A percentile compares a stretch with the other conserved stretches of the same genome.
Evolutionary conservation across 2,888 invertebrate species (phyloP).

Genomic region (Andricus curvator): DNA sequence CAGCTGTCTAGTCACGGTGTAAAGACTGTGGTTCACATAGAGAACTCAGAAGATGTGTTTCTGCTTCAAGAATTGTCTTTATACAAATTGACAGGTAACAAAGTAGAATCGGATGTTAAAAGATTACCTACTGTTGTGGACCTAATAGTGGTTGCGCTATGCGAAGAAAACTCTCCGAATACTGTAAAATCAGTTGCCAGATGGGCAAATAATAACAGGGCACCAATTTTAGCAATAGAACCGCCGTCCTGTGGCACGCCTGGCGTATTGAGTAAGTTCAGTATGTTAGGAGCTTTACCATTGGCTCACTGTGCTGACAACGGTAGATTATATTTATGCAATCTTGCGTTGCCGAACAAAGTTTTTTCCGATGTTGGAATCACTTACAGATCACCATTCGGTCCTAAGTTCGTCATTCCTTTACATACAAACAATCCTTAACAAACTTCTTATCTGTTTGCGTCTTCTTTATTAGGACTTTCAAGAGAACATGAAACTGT

Average conservation of each 20-base stretch:
- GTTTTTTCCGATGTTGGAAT: constrained; percentile 88
- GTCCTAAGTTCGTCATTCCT: constrained; percentile 89
- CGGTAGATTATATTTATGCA: constrained; percentile 90
- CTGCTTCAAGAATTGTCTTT: constrained; percentile 84
- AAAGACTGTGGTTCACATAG: constrained; percentile 83
- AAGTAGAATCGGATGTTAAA: constrained; percentile 79
- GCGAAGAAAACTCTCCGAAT: constrained; percentile 78
- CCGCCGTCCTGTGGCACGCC: constrained; percentile 85
- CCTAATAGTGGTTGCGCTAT: constrained; percentile 81
- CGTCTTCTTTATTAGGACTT: constrained; percentile 43
- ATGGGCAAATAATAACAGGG: constrained; percentile 86
- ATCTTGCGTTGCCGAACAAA: constrained; percentile 89
- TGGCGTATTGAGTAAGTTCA: constrained; percentile 83
- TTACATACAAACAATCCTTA: constrained; percentile 80
- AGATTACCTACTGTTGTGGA: constrained; percentile 80
- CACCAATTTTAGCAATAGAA: constrained; percentile 88
- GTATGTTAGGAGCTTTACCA: constrained; percentile 86
- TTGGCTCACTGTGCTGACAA: constrained; percentile 82
- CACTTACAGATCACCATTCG: constrained; percentile 91
- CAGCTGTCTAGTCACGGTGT: constrained; percentile 92
- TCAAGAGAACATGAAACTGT: constrained; percentile 1
- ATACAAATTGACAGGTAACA: constrained; percentile 84
- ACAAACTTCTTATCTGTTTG: constrained; percentile 58
- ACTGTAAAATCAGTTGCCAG: constrained; percentile 80
- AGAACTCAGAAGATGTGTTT: constrained; percentile 78